Conservation (phyloP, 2,888 invertebrate genomes). For the Drosophila mayaguana region DNA sequence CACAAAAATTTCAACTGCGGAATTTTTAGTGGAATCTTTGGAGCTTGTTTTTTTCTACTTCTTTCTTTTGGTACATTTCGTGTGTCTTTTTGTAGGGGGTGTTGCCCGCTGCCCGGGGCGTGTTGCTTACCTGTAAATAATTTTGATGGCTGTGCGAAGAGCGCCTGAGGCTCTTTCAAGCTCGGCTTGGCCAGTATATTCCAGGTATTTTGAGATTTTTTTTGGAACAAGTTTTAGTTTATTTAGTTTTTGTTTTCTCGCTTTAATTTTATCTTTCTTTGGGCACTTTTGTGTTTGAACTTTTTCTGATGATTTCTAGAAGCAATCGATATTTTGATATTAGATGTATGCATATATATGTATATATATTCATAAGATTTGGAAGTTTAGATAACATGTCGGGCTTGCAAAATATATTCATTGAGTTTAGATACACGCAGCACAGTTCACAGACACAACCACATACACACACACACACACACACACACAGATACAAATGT, state of each 20-base stretch:
- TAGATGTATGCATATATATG: neutral
- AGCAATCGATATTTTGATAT: conserved; percentile 25
- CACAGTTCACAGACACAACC: conserved; percentile 13
- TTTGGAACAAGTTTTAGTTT: conserved; percentile 54
- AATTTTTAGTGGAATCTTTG: conserved; percentile 57
- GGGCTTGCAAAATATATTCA: conserved; percentile 27
- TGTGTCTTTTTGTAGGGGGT: conserved; percentile 51
- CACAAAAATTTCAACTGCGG: conserved; percentile 49
- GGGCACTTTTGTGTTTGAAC: conserved; percentile 22
- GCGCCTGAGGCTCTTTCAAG: conserved; percentile 71
- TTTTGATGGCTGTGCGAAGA: conserved; percentile 60
- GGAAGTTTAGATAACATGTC: conserved; percentile 6
- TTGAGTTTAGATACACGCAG: conserved; percentile 32
- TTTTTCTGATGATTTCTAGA: conserved; percentile 24
- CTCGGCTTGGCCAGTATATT: conserved; percentile 64
- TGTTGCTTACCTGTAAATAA: conserved; percentile 68
- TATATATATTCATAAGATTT: neutral
- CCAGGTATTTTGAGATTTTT: conserved; percentile 44
- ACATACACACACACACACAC: neutral
- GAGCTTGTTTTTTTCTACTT: conserved; percentile 17
- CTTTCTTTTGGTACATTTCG: conserved; percentile 15
- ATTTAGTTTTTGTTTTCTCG: conserved; percentile 21
- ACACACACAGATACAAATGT: conserved; percentile 9
- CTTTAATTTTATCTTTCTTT: conserved; percentile 15
- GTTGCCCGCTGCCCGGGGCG: conserved; percentile 52